Conservation (phyloP, 2,113 vertebrate species). For the Chinchilla lanigera region DNA sequence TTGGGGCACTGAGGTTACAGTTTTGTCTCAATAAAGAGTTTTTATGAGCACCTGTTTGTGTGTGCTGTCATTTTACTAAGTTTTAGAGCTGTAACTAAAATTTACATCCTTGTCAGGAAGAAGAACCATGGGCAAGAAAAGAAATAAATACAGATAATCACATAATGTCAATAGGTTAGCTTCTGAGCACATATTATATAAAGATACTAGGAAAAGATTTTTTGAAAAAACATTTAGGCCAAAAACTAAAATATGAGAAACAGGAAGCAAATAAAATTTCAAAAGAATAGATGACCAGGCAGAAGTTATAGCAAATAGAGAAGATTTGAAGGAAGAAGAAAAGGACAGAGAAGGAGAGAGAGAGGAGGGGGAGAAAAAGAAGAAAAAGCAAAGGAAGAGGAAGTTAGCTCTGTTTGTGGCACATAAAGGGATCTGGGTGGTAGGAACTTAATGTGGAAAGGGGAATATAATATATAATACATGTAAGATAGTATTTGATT, state of each 20-base stretch:
- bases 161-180: not conserved
- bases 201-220: not conserved
- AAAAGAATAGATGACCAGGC: not conserved
- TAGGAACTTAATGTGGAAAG: not conserved
- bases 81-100: not conserved
- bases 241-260: slow-evolving; percentile 17
- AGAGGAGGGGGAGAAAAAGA: not conserved
- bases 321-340: not conserved
- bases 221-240: not conserved
- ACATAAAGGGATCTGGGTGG: not conserved
- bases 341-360: too few relatives aligned
- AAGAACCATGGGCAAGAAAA: not conserved
- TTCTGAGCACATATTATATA: not conserved
- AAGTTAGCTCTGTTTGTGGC: not conserved
- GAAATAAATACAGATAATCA: not conserved
- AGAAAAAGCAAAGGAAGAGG: not conserved
- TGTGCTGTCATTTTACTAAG: not conserved
- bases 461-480: not conserved
- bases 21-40: not conserved
- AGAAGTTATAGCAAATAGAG: not conserved
- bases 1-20: not conserved
- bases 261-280: not conserved
- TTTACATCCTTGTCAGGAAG: not conserved
- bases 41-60: not conserved
- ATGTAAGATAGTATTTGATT: not conserved